phyloP scores from a whole-genome alignment of 2,888 invertebrate genomes.

The Drosophila cognata region DNA sequence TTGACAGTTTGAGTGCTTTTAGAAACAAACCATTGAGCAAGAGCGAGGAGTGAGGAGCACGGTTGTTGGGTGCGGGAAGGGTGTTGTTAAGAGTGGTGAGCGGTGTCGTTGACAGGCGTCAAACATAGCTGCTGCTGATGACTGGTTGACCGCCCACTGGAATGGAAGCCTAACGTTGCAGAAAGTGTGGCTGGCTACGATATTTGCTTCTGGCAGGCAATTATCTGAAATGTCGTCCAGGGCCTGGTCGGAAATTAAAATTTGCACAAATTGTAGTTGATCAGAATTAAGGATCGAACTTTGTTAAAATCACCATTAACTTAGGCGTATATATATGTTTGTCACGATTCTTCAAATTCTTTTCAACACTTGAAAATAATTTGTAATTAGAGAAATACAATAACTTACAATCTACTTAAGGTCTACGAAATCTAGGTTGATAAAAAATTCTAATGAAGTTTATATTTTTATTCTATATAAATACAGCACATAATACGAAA shows the following conservation, averaged over 20 bases:
- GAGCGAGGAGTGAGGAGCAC: background rate
- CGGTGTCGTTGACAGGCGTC: conserved; percentile 61
- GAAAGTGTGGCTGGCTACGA: background rate
- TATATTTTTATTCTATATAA: background rate
- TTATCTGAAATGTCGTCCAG: conserved; percentile 34
- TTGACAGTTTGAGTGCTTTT: conserved; percentile 71
- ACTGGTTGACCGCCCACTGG: background rate
- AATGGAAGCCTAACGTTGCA: background rate
- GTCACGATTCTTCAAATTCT: background rate
- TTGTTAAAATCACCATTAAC: background rate
- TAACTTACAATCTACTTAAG: background rate
- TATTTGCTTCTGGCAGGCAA: conserved; percentile 34
- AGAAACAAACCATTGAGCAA: conserved; percentile 61
- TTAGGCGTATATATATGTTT: background rate
- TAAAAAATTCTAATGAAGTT: background rate
- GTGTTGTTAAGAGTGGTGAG: background rate
- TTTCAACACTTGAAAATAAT: background rate
- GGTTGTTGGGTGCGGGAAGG: conserved; percentile 1
- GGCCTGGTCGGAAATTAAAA: background rate
- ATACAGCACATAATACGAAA: background rate
- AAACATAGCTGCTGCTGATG: conserved; percentile 42
- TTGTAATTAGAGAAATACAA: background rate
- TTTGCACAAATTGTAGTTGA: background rate
- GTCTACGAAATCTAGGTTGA: background rate
- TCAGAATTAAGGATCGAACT: background rate